These are phyloP conservation scores for Tachuris rubrigastra DNA, from an alignment of 2,113 vertebrate genomes.

Conservation along the genomic window DNA sequence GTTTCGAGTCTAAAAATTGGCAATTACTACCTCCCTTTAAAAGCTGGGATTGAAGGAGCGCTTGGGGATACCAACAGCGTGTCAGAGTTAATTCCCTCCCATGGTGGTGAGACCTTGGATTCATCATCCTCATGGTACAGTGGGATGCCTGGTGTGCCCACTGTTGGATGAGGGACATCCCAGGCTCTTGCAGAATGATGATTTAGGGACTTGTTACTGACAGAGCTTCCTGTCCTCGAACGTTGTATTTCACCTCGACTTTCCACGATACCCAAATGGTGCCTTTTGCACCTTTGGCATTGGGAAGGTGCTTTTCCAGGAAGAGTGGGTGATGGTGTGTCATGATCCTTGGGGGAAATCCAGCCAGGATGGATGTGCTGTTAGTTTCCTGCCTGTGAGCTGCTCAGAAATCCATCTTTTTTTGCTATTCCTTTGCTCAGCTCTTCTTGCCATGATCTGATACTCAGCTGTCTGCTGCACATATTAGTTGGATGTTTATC, in stretches of 20 bases:
- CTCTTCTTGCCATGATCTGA: neutral
- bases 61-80: neutral
- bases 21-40: neutral
- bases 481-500: neutral
- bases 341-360: neutral
- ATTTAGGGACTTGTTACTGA: neutral
- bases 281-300: neutral
- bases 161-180: neutral
- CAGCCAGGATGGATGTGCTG: neutral
- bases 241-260: neutral
- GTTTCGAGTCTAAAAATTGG: neutral
- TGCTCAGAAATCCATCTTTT: neutral
- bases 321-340: neutral
- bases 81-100: neutral
- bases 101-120: neutral
- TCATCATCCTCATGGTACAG: neutral
- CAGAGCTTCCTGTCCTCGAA: neutral
- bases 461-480: neutral
- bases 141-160: fast-evolving
- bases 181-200: neutral
- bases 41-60: neutral
- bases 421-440: fast-evolving
- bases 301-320: neutral
- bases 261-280: neutral
- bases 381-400: neutral